phyloP scores from a whole-genome alignment of 2,888 invertebrate species.

The Schizaphis graminum region DNA sequence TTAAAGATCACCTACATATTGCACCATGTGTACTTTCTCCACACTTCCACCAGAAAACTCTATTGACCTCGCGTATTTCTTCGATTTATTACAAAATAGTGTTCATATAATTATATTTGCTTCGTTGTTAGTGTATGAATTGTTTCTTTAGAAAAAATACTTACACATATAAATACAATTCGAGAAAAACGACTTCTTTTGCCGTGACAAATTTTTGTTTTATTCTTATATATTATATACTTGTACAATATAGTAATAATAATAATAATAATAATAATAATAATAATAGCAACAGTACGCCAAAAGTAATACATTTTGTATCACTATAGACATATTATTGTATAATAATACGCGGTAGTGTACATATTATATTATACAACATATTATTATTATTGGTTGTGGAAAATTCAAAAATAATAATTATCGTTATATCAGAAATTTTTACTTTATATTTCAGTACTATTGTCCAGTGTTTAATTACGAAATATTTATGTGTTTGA shows the following conservation, averaged over 20 bases:
- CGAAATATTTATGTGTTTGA: slow-evolving; percentile 35
- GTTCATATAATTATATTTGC: slow-evolving; percentile 56
- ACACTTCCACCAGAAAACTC: background rate
- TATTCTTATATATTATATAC: slow-evolving; percentile 16
- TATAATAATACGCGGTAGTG: background rate
- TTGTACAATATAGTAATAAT: background rate
- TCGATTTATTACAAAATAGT: slow-evolving; percentile 55
- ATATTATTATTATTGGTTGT: background rate
- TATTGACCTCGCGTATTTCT: slow-evolving; percentile 40
- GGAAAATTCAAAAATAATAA: slow-evolving; percentile 28
- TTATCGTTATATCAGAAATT: background rate
- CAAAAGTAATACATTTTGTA: background rate
- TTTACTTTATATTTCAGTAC: background rate
- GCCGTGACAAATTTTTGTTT: slow-evolving; percentile 56
- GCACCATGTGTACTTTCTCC: slow-evolving; percentile 34
- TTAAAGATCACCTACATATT: background rate
- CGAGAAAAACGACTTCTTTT: slow-evolving; percentile 36
- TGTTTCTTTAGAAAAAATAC: slow-evolving; percentile 39
- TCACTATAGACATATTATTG: background rate
- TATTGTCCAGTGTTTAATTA: slow-evolving; percentile 56
- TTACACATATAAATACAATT: slow-evolving; percentile 11
- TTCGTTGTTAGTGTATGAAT: background rate
- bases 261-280: background rate
- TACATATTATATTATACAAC: background rate
- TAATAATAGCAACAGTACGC: background rate